These are phyloP conservation scores for Trachythela sp. DNA, from an alignment of 64 coral and sea anemone species.

Conservation along the genomic window DNA sequence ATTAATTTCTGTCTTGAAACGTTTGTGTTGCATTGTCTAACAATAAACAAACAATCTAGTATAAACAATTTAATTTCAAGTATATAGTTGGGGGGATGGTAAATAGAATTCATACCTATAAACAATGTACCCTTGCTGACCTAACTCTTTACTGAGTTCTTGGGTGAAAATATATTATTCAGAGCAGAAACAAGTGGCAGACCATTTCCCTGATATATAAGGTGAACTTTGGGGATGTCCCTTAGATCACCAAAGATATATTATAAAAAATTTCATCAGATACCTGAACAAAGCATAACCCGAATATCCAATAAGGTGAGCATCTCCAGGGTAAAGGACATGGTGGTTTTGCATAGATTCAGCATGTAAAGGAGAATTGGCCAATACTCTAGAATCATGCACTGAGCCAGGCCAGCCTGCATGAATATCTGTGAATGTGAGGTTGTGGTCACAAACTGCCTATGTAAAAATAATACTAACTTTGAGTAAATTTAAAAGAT, in stretches of 20 bases:
- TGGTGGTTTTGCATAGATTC: background rate
- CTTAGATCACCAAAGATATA: no score
- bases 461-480: background rate
- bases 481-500: background rate
- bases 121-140: no score
- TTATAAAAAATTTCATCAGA: no score
- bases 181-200: no score
- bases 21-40: background rate
- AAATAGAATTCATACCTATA: no score
- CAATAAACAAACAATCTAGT: background rate
- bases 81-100: no score
- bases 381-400: background rate
- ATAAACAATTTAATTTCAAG: background rate
- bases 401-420: background rate
- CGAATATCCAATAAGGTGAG: background rate
- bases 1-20: background rate
- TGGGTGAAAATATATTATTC: no score
- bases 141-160: no score
- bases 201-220: no score
- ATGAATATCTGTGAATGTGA: background rate
- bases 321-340: background rate
- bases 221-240: no score
- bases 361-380: background rate
- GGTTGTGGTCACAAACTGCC: background rate
- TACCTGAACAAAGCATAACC: background rate